Base-by-base conservation (phyloP, 2,888 invertebrate genomes). In the Drepanosiphum platanoidis region DNA sequence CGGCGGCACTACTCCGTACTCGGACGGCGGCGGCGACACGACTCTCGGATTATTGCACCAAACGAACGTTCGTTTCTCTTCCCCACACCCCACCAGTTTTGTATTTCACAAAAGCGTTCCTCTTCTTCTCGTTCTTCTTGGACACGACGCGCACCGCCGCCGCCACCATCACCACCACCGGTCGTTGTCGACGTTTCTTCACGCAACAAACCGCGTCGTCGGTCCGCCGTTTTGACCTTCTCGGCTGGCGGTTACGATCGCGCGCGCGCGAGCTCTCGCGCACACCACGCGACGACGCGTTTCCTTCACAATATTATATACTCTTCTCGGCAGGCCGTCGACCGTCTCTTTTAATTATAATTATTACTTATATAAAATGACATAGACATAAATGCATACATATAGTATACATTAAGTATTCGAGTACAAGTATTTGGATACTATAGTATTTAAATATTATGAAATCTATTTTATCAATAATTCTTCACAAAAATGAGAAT, bases 201-300 rank as follows among this genome's bases (percentile, higher is more conserved):
- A 68, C 34, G 68, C 68, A 68, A 68, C 18, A 68, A 52, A 80
- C 36, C 58, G 22, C 64, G 64, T 61, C n/a, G 46, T 27, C 58
- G 58, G 39, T 30, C 36, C 39, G 36, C 58, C 7, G 32, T 18
- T 39, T 81, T 42, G 81, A 81, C 81, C 81, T 80, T 80, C 68
- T 39, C 30, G 81, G 30, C 13, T 30, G 81, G 39, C 22, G 39
- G 30, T 64, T 64, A 42, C 32, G 27, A 15, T 18, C 52, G 9
- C 39, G 9, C 39, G 9, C 39, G 9, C 39, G 9, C 39, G 9
- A 4, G 9, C 39, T 9, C 52, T 9, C 22, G 13, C 22, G 13
- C 18, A 13, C 52, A 22, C 27, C 27, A 5, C 70, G 9, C 58
- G 70, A 22, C 46, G 46, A 52, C 34, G 46, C 79, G 30, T 79